Base-by-base conservation (phyloP, 2,888 invertebrate species). In the Baronia brevicornis region DNA sequence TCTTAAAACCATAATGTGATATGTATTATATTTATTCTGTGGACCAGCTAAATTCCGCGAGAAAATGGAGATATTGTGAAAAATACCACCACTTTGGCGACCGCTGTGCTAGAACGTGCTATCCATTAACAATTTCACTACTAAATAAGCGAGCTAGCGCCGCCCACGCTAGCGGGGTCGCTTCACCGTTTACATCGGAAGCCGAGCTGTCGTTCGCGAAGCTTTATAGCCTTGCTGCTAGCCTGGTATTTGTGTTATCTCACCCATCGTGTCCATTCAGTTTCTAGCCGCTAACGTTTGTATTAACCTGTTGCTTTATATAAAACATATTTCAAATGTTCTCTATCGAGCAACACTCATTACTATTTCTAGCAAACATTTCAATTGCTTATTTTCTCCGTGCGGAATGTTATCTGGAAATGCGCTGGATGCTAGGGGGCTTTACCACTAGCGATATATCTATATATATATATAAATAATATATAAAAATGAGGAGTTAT, bases 151-250 rank as follows among this genome's bases (percentile, higher is more conserved):
- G 22, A 21, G 27, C 11, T 12, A 26, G 11, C 22, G 13, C 17
- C 27, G 22, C 22, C 27, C 17, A 27, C 17, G 11, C 20, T 11
- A 15, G 20, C 32, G 21, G 26, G 19, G 20, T 27, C 27, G 32
- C 32, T 26, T 12, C 21, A 20, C 21, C 8, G 7, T 27, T 27
- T 27, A 22, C 27, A 17, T 22, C 33, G 26, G 33, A 15, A 33
- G 33, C 27, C 33, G 22, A 21, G n/a, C 33, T 22, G 33, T 33
- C 33, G 27, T 27, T 33, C 17, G 33, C 11, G 17, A 18, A 22
- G 17, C 17, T 33, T 27, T 27, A 33, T 27, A 22, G 15, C 26
- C 27, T 27, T 27, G 9, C 26, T 21, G 11, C 10, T 11, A 17
- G 27, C 22, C 8, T 22, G 22, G 15, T 33, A 33, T 32, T 19